A percentile compares a stretch with the other conserved stretches of the same genome.
Evolutionary conservation across 2,888 invertebrate species (phyloP).

Genomic region (Drepana falcataria): DNA sequence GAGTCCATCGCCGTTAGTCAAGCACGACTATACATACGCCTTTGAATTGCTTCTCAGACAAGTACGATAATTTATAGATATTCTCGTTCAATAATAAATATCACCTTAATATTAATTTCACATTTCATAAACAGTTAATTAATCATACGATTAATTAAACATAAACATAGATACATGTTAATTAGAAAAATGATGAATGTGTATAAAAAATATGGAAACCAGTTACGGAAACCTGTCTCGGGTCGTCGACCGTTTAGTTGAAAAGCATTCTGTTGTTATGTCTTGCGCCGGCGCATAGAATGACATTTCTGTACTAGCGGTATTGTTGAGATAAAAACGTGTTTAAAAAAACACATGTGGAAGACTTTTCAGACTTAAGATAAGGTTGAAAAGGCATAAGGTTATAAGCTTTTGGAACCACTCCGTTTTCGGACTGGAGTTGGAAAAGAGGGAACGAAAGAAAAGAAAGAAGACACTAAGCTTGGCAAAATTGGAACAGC

Average conservation of each 20-base stretch:
- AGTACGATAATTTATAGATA: neutral
- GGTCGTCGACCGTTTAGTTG: neutral
- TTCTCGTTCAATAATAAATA: neutral
- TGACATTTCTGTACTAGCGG: neutral
- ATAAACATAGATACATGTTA: neutral
- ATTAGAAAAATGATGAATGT: constrained; percentile 2
- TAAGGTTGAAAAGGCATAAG: no score
- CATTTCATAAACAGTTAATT: neutral
- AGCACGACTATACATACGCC: no score
- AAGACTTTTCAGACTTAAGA: no score
- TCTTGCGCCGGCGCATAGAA: neutral
- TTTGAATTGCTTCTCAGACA: no score
- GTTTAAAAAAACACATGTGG: no score
- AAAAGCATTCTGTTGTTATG: neutral
- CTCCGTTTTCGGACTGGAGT: no score
- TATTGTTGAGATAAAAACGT: neutral
- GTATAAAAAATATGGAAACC: neutral
- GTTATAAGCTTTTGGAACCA: no score
- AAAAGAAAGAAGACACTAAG: no score
- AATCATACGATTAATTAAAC: neutral
- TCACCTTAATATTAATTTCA: neutral
- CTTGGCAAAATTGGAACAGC: no score
- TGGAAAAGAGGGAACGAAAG: no score
- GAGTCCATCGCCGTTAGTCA: no score
- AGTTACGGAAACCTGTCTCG: neutral